Base-by-base conservation (phyloP, 2,888 invertebrate species). In the Idaea biselata region DNA sequence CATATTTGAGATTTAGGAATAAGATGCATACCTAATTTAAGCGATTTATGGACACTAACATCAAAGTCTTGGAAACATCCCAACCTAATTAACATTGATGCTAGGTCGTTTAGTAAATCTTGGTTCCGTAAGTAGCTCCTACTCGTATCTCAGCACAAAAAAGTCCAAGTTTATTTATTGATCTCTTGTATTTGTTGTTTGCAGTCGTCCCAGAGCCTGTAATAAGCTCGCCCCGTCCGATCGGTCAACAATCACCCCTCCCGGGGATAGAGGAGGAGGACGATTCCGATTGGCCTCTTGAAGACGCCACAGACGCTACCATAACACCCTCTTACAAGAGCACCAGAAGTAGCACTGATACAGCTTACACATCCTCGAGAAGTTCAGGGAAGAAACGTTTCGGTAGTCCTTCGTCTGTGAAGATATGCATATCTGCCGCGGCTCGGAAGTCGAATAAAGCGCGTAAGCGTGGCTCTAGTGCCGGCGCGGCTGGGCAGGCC, bases 261-360 rank as follows among this genome's bases (percentile, higher is more conserved):
- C 97, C 96, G 74, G 97, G 97, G 77, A 97, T 97, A 71, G 96
- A 96, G 82, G 97, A 97, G 83, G 97, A 97, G 85, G 96, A 96
- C 87, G 95, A 96, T 82, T 94, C 94, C 64, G 94, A 94, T 79
- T 91, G 91, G 87, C 93, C 93, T 56, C 83, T 93, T 65, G 91
- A 92, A 73, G 90, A 93, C 86, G 88, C 92, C 55, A 91, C 93
- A 11, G 93, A 93, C 77, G 88, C 89, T 25, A 91, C 92, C 4
- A 81, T 91, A 61, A 90, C 93, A 61, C 93, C 92, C 44, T 93
- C 91, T 18, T 93, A 92, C 73, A 93, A 91, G 73, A 93, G 93
- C 66, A 91, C 90, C 14, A 86, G 83, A 74, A 93, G 93, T 76
- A 93, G 91, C 73, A 92, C 89, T 56, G 93, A 92, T 75, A 93